phyloP scores from a whole-genome alignment of 53 echinoderm and acorn worm genomes.

The Glandiceps talaboti region DNA sequence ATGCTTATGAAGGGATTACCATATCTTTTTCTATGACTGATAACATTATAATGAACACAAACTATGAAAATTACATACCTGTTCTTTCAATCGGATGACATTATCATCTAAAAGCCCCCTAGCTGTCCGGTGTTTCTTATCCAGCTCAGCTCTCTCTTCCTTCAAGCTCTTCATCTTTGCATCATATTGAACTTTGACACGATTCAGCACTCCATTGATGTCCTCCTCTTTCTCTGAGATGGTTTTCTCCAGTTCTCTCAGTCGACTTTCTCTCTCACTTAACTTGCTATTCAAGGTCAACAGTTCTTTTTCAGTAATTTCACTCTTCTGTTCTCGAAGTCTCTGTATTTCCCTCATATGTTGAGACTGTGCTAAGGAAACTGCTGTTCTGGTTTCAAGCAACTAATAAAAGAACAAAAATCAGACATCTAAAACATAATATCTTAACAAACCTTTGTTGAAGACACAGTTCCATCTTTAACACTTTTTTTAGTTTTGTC shows the following conservation, averaged over 20 bases:
- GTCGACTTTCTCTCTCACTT: slow-evolving; percentile 34
- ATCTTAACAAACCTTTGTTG: too few species aligned
- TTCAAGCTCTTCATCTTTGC: slow-evolving; percentile 41
- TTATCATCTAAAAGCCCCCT: slow-evolving; percentile 76
- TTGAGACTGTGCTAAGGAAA: slow-evolving; percentile 65
- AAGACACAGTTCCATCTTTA: too few species aligned
- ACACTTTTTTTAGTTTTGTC: too few species aligned
- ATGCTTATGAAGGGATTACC: neutral
- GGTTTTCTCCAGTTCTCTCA: slow-evolving; percentile 42
- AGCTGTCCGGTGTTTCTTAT: slow-evolving; percentile 63
- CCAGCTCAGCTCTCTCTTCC: slow-evolving; percentile 60
- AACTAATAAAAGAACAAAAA: too few species aligned
- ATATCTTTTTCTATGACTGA: too few species aligned
- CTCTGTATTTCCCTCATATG: slow-evolving; percentile 71
- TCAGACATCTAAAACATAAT: too few species aligned
- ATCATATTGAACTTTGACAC: slow-evolving; percentile 36
- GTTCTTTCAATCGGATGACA: slow-evolving; percentile 84
- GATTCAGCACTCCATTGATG: slow-evolving; percentile 19
- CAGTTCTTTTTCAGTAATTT: slow-evolving; percentile 38
- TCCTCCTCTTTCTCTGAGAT: slow-evolving; percentile 34
- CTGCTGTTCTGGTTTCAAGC: slow-evolving; percentile 68
- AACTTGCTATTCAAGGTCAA: slow-evolving; percentile 45
- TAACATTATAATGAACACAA: too few species aligned
- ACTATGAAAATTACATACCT: slow-evolving; percentile 40
- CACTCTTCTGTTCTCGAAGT: slow-evolving; percentile 31